Base-by-base conservation (phyloP, 2,888 invertebrate species). In the Pocota personata region DNA sequence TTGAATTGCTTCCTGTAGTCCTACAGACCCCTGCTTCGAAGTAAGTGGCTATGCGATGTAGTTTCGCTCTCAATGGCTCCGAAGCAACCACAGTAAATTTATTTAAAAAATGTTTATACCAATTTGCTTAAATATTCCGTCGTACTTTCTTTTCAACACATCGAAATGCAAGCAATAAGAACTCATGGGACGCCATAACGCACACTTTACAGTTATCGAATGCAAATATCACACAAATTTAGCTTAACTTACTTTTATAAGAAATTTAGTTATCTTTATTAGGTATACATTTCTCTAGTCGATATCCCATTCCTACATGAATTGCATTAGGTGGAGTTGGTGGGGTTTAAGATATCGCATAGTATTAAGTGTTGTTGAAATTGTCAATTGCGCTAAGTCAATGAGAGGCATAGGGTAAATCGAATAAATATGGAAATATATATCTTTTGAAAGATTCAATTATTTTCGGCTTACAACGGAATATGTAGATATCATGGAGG, bases 151-250 rank as follows among this genome's bases (percentile, higher is more conserved):
- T 35, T 21, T 12, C 14, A 69, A 19, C 43, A 43, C 30, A 27
- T 19, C 10, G 7, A 7, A 12, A n/a, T 27, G 5, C 27, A 14
- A 16, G 16, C 16, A 10, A 30, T 10, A 52, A 24, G 16, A 55
- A 55, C 3, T 1, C 24, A 37, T 30, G 1, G 1, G 8, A n/a
- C 7, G 1, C 43, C 64, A 75, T 75, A 66, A 40, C 7, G 64
- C 46, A 66, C 55, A 64, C 43, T 57, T 46, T 32, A 40, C 46
- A 32, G 55, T 66, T 66, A 57, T 57, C 46, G 1, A 1, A 52
- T 27, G 21, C 6, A 67, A 67, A 67, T 27, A 57, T 43, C 75
- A 40, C 55, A 75, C 75, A 75, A 64, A 64, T 75, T 75, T 21
- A 16, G 35, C 75, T 52, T 55, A 75, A 55, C 32, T 35, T 64